These are phyloP conservation scores for Caenorhabditis panamensis DNA, from an alignment of 2,888 invertebrate species.

Conservation along the genomic window DNA sequence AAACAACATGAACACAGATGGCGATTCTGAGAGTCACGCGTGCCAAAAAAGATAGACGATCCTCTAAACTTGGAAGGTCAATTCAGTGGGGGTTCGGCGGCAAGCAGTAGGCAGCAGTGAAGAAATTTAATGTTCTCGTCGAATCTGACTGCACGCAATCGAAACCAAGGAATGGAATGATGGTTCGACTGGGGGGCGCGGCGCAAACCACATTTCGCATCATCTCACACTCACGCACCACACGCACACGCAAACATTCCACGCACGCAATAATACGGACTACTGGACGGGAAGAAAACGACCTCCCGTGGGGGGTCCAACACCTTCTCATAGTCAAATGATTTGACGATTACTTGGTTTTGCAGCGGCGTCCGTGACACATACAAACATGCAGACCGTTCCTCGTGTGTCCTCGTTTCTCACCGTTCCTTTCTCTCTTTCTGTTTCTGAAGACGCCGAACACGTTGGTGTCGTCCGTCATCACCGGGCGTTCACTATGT, in stretches of 20 bases:
- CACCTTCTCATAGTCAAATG: no score
- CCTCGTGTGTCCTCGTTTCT: conserved; percentile 38
- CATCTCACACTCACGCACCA: conserved; percentile 56
- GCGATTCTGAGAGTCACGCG: background rate
- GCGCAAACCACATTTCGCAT: conserved; percentile 39
- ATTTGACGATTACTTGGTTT: conserved; percentile 38
- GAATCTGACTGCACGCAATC: conserved; percentile 33
- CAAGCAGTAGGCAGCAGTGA: no score
- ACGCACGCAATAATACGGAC: conserved; percentile 57
- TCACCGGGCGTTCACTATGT: conserved; percentile 4
- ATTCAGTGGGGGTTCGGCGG: background rate
- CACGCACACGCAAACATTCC: conserved; percentile 53
- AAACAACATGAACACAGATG: background rate
- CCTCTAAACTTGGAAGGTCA: conserved; percentile 11
- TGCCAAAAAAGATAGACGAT: conserved; percentile 1
- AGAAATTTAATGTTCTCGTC: conserved; percentile 16
- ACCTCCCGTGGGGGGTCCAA: conserved; percentile 46
- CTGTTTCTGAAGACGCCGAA: conserved; percentile 26
- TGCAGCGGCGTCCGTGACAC: conserved; percentile 22
- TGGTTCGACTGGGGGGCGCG: conserved; percentile 23
- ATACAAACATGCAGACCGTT: conserved; percentile 30
- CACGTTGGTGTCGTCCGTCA: conserved; percentile 11
- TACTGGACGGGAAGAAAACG: conserved; percentile 25
- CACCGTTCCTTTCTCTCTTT: conserved; percentile 28
- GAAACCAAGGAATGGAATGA: conserved; percentile 22